A percentile compares a stretch with the other conserved stretches of the same genome.
Conservation (phyloP, 2,113 vertebrate genomes). For the Erpornis zantholeuca region DNA sequence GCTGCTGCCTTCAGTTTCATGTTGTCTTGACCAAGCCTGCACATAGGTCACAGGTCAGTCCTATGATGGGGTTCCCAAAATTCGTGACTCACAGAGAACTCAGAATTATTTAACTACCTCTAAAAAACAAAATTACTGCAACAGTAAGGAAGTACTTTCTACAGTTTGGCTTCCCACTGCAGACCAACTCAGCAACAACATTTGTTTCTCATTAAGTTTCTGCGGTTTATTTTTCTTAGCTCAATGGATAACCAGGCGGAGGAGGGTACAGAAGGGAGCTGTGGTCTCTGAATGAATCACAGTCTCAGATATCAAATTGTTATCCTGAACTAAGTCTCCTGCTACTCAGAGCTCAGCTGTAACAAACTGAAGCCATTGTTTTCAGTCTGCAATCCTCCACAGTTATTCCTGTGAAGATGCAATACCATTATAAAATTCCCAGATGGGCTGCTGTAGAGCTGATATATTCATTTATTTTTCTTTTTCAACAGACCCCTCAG, state of each 20-base stretch:
- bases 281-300: neutral
- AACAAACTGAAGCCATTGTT: neutral
- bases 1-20: neutral
- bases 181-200: neutral
- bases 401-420: neutral
- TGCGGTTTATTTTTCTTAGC: neutral
- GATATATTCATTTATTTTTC: neutral
- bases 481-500: neutral
- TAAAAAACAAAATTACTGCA: neutral
- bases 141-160: neutral
- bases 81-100: neutral
- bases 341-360: neutral
- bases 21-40: neutral
- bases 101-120: neutral
- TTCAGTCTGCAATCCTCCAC: neutral
- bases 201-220: conserved; percentile 38
- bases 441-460: neutral
- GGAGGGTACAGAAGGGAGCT: neutral
- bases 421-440: neutral
- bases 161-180: neutral
- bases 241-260: neutral
- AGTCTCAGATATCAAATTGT: neutral
- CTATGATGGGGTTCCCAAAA: neutral
- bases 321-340: neutral
- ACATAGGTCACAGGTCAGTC: neutral